Conservation (phyloP, 2,113 vertebrate genomes). For the Orycteropus afer region DNA sequence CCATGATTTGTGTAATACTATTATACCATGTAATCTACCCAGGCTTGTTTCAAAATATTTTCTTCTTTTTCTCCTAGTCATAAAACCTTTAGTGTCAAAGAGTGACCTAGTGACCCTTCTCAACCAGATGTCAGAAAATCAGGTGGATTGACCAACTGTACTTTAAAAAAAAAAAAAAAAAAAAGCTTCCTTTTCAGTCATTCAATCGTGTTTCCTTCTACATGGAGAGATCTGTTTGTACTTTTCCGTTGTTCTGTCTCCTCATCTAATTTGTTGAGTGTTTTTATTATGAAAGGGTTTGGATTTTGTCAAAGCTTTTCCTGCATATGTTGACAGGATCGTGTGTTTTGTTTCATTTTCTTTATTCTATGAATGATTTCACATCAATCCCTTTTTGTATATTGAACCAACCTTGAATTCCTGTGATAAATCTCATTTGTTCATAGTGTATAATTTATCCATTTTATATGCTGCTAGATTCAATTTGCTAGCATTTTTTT, state of each 20-base stretch:
- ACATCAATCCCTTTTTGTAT: background rate
- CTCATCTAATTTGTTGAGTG: background rate
- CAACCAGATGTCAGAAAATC: background rate
- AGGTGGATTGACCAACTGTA: background rate
- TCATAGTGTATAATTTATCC: background rate
- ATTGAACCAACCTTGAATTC: conserved; percentile 44
- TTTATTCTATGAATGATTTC: background rate
- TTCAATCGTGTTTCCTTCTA: background rate
- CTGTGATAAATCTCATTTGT: background rate
- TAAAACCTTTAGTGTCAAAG: background rate
- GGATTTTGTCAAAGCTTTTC: background rate
- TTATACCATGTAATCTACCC: rapidly evolving
- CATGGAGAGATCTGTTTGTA: background rate
- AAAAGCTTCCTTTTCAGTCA: no score
- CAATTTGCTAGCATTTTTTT: background rate
- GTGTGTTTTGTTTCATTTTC: background rate
- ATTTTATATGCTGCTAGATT: background rate
- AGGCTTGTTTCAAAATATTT: background rate
- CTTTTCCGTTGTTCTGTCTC: background rate
- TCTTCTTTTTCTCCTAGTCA: background rate
- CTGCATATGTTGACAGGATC: background rate
- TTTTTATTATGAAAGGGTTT: background rate
- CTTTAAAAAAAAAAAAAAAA: no score
- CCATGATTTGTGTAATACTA: background rate
- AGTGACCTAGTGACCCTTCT: background rate